A percentile compares a stretch with the other conserved stretches of the same genome.
Evolutionary conservation across 1,140 invertebrate genomes (phyloP).

Genomic region (Hypsibius dujardini): DNA sequence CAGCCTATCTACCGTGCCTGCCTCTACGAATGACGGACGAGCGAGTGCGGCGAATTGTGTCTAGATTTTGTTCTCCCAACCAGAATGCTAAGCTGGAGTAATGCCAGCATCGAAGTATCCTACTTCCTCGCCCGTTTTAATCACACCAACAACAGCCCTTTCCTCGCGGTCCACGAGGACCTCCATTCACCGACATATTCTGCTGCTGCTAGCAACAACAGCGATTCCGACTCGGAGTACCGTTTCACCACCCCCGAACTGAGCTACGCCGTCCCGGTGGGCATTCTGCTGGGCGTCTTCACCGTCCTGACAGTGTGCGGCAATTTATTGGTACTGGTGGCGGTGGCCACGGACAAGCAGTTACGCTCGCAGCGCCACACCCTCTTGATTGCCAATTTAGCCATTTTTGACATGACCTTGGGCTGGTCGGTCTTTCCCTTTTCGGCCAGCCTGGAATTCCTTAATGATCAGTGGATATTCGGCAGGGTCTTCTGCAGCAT

Average conservation of each 20-base stretch:
- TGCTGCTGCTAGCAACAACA: no score
- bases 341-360: conserved; percentile 39
- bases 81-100: no score
- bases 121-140: no score
- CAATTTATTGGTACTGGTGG: conserved; percentile 42
- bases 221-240: not conserved
- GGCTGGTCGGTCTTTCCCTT: conserved; percentile 22
- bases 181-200: no score
- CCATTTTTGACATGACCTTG: conserved; percentile 30
- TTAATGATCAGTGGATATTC: conserved; percentile 35
- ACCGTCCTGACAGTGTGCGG: conserved; percentile 40
- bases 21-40: no score
- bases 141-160: no score
- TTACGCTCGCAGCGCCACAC: conserved; percentile 34
- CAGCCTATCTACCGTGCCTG: no score
- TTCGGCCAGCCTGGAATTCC: conserved; percentile 18
- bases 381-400: conserved; percentile 33
- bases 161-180: no score
- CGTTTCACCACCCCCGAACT: not conserved
- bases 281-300: conserved; percentile 31
- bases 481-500: conserved; percentile 48
- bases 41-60: no score
- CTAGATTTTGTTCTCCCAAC: no score
- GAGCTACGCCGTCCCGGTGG: conserved; percentile 16
- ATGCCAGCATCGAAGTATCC: no score